A percentile compares a stretch with the other conserved stretches of the same genome.
Conservation (phyloP, 1,140 invertebrate species). For the Drosophila seguyi region DNA sequence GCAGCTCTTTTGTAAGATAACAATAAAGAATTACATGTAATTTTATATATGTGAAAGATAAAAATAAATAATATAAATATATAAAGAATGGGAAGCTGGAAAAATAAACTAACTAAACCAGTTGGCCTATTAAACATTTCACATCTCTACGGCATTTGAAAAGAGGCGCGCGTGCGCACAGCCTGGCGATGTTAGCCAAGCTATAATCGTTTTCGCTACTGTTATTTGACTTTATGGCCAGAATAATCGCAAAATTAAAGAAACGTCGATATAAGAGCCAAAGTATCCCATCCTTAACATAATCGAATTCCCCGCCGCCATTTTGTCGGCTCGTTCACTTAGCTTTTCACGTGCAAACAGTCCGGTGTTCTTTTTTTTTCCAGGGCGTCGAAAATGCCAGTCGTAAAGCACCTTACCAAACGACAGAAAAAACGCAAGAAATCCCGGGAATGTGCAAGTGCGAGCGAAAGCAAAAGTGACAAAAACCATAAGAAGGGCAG, state of each 20-base stretch:
- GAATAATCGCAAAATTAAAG: neutral
- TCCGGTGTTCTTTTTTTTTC: neutral
- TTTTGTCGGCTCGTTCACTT: neutral
- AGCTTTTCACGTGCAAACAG: neutral
- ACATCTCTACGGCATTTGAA: neutral
- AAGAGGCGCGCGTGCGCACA: neutral
- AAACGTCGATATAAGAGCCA: neutral
- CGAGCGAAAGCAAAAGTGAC: neutral
- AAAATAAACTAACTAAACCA: neutral
- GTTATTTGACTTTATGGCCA: neutral
- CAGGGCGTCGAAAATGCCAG: neutral
- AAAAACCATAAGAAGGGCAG: neutral
- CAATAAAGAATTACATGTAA: neutral
- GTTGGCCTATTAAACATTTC: neutral
- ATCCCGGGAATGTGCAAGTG: neutral
- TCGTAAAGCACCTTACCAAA: neutral
- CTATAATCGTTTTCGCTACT: neutral
- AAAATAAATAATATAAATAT: neutral
- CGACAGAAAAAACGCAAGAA: constrained; percentile 1
- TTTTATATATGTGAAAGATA: too few species aligned
- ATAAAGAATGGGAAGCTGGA: too few species aligned
- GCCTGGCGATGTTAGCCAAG: neutral
- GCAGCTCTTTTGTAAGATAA: too few species aligned
- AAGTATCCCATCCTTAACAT: neutral
- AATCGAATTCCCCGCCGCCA: neutral